Conservation (phyloP, 2,888 invertebrate genomes). For the Achlya flavicornis region DNA sequence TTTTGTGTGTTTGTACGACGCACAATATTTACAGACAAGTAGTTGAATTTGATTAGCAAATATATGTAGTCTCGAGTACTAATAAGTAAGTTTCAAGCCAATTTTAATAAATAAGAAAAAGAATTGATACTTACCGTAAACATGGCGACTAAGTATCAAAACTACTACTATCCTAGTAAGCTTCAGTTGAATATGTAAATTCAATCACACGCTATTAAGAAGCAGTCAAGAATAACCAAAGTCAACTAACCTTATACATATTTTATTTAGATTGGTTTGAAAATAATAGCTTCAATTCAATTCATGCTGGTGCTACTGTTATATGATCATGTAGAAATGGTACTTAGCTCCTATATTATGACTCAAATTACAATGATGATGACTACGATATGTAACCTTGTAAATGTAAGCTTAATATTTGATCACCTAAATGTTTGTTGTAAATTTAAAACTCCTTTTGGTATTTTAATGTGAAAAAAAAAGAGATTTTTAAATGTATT, state of each 20-base stretch:
- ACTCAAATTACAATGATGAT: background rate
- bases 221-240: too few relatives aligned
- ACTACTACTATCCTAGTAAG: too few relatives aligned
- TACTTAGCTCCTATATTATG: background rate
- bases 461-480: background rate
- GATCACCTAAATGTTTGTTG: background rate
- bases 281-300: background rate
- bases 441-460: background rate
- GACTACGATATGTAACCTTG: background rate
- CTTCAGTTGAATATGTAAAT: too few relatives aligned
- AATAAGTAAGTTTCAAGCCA: background rate
- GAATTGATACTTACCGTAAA: too few relatives aligned
- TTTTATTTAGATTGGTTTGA: background rate
- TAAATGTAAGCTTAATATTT: background rate
- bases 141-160: too few relatives aligned
- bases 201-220: too few relatives aligned
- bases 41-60: background rate
- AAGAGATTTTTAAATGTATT: background rate
- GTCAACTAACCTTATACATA: background rate
- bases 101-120: background rate
- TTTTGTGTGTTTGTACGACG: background rate
- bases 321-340: background rate
- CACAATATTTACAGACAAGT: background rate
- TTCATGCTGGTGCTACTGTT: background rate
- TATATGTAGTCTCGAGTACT: background rate